These are phyloP conservation scores for Smutsia temminckii DNA, from an alignment of 2,797 vertebrate genomes.

Conservation along the genomic window DNA sequence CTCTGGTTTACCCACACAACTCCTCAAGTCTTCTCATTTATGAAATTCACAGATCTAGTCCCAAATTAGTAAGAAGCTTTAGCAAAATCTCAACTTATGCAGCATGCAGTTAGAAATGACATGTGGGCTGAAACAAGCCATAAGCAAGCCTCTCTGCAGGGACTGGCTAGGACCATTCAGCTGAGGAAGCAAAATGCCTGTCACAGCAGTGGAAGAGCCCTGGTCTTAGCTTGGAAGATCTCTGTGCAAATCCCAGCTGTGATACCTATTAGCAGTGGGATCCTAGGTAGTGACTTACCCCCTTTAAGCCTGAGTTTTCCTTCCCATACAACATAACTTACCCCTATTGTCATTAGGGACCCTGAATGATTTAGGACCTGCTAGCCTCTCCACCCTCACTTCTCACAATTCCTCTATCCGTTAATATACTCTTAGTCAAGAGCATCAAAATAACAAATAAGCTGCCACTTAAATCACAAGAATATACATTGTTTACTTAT, in stretches of 20 bases:
- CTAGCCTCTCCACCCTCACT: neutral
- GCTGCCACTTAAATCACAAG: neutral
- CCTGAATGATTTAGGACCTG: neutral
- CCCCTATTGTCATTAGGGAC: neutral
- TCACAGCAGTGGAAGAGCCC: neutral
- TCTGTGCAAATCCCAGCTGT: neutral
- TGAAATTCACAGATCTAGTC: neutral
- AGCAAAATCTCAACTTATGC: neutral
- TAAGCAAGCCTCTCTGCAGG: neutral
- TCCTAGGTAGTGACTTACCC: neutral
- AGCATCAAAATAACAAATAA: neutral
- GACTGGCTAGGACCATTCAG: neutral
- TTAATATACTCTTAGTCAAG: neutral
- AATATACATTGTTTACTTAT: neutral
- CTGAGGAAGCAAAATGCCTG: neutral
- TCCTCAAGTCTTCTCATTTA: neutral
- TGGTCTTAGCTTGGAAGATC: neutral
- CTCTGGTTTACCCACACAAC: neutral
- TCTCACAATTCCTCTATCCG: neutral
- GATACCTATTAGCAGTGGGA: neutral
- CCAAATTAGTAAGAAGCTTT: neutral
- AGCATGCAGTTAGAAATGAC: neutral
- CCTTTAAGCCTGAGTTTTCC: neutral
- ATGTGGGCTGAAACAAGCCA: neutral
- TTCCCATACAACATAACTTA: neutral